phyloP scores from a whole-genome alignment of 2,888 invertebrate species.

The Dyspetes luteomarginatus region DNA sequence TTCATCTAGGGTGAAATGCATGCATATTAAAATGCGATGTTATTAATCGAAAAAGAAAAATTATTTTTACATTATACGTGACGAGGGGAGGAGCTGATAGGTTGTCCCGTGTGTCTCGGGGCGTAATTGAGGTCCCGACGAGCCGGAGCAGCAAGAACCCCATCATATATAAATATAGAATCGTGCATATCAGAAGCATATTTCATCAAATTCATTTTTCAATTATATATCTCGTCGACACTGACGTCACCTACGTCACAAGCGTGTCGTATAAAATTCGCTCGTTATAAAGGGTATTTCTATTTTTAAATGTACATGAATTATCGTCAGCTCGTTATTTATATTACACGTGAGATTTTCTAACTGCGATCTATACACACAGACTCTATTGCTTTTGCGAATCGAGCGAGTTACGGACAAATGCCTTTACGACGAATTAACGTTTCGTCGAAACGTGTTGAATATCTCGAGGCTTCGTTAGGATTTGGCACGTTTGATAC shows the following conservation, averaged over 20 bases:
- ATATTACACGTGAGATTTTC: background rate
- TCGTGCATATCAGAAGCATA: background rate
- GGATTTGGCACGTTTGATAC: conserved; percentile 43
- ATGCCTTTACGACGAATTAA: conserved; percentile 33
- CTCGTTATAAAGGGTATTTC: conserved; percentile 40
- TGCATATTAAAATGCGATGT: background rate
- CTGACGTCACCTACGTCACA: conserved; percentile 36
- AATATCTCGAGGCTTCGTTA: background rate
- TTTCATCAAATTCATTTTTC: conserved; percentile 28
- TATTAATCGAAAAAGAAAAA: background rate
- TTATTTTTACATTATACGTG: background rate
- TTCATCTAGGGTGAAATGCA: background rate
- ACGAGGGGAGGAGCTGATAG: background rate
- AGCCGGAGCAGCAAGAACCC: conserved; percentile 8
- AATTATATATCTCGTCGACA: conserved; percentile 23
- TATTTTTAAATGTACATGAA: conserved; percentile 38
- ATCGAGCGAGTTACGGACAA: conserved; percentile 25
- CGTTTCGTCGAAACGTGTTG: conserved; percentile 34
- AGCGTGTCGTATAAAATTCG: conserved; percentile 16
- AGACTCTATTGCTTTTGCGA: conserved; percentile 13
- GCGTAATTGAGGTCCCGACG: background rate
- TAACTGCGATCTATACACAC: too few species aligned
- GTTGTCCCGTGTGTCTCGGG: background rate
- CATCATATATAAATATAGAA: background rate
- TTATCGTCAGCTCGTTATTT: background rate